A percentile compares a stretch with the other conserved stretches of the same genome.
phyloP scores from a whole-genome alignment of 2,888 invertebrate species.

The Dasypolia templi region DNA sequence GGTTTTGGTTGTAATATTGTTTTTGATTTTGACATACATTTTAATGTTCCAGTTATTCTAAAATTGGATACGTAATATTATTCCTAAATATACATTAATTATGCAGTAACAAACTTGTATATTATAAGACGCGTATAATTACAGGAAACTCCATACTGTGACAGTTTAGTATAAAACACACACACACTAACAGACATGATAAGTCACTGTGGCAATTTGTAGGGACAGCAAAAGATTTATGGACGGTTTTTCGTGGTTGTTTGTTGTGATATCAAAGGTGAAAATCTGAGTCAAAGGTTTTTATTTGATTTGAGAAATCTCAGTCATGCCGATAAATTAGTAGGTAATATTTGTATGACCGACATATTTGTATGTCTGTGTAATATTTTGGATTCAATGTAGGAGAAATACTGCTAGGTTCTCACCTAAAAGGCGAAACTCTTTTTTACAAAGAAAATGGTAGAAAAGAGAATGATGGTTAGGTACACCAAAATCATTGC shows the following conservation, averaged over 20 bases:
- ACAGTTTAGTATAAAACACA: conserved; percentile 57
- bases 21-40: too few species aligned
- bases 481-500: too few species aligned
- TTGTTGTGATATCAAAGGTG: neutral
- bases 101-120: conserved; percentile 69
- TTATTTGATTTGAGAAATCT: neutral
- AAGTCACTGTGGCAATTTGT: conserved; percentile 62
- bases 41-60: neutral
- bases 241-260: neutral
- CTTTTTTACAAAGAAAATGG: neutral
- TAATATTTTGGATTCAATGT: neutral
- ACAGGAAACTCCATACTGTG: conserved; percentile 77
- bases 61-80: conserved; percentile 2
- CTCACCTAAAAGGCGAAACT: neutral
- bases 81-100: conserved; percentile 8
- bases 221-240: conserved; percentile 68
- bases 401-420: neutral
- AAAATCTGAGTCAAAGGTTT: conserved; percentile 5
- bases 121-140: conserved; percentile 77
- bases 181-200: conserved; percentile 69
- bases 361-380: neutral
- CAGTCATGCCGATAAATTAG: neutral
- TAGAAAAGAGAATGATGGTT: too few species aligned
- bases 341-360: neutral
- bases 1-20: too few species aligned